Evolutionary conservation across 1,140 invertebrate species (phyloP), one percentile per base, ranked within the genome.

Genomic region (Heliconius congener): DNA sequence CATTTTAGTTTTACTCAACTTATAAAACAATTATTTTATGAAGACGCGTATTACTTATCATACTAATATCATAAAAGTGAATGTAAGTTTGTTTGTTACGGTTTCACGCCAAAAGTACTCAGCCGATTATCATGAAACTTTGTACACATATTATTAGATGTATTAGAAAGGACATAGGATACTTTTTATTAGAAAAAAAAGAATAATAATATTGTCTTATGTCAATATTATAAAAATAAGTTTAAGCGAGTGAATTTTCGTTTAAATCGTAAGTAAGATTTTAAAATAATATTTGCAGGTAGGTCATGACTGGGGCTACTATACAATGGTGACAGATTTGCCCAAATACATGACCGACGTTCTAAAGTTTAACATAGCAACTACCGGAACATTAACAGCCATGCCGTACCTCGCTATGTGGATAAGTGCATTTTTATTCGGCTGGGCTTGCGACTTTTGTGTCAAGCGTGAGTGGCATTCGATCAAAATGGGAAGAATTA

Each of bases 241-340:
- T 46, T 16, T 16, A 46, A 46, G 42, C 42, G 13, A 4, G 42
- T 13, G 42, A 46, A 16, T 11, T 13, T 4, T 4, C 4, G 4
- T 46, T 46, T 46, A 0, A 46, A 9, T 16, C 4, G 6, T 13
- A 66, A 27, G 8, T 66, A 66, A 66, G 16, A 5, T 11, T 66
- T 18, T 8, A 8, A 6, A 27, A 60, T 27, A 76, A 27, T n/a
- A 71, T 86, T 87, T 4, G 4, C 90, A 96, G 88, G 87, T 98
- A 81, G 97, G 97, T 34, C 97, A 98, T 87, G 97, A 98, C 86
- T 99, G 97, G 97, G 97, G 97, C 1, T 97, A 98, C 86, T 98
- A 98, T 85, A 98, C 97, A 8, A 96, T 98, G 92, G 95, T 98
- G 5, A 97, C 97, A 66, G 97, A 98, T 84, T 94, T 99, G 8